Conservation (phyloP, 1,140 invertebrate species). For the Pogonomyrmex californicus region DNA sequence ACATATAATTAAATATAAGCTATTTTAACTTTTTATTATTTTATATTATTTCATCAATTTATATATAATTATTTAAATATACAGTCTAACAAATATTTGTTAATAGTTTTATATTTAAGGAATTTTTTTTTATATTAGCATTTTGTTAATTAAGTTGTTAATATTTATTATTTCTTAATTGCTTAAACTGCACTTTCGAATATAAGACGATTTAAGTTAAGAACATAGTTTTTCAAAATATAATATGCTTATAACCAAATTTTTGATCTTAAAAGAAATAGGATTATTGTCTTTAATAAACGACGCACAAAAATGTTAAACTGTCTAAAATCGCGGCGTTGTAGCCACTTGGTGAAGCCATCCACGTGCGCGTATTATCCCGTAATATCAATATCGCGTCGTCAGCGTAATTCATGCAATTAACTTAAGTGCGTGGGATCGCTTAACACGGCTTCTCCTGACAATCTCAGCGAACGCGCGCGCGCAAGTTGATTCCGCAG, state of each 20-base stretch:
- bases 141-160: not conserved
- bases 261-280: not conserved
- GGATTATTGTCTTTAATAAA: not conserved
- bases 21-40: not conserved
- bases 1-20: not conserved
- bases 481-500: conserved; percentile 17
- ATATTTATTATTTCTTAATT: not conserved
- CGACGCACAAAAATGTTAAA: not conserved
- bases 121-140: not conserved
- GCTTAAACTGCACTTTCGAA: not conserved
- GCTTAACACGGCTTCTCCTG: conserved; percentile 30
- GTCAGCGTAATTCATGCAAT: conserved; percentile 53
- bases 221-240: not conserved
- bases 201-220: not conserved
- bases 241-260: not conserved
- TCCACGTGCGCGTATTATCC: conserved; percentile 28
- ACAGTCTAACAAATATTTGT: not conserved
- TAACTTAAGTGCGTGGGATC: conserved; percentile 46
- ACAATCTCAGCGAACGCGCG: conserved; percentile 42
- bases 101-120: not conserved
- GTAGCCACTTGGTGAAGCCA: not conserved
- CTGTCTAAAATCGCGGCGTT: not conserved
- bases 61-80: conserved; percentile 9
- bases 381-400: conserved; percentile 39
- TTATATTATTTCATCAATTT: not conserved